Conservation (phyloP, 2,113 vertebrate species). For the Otis tarda region DNA sequence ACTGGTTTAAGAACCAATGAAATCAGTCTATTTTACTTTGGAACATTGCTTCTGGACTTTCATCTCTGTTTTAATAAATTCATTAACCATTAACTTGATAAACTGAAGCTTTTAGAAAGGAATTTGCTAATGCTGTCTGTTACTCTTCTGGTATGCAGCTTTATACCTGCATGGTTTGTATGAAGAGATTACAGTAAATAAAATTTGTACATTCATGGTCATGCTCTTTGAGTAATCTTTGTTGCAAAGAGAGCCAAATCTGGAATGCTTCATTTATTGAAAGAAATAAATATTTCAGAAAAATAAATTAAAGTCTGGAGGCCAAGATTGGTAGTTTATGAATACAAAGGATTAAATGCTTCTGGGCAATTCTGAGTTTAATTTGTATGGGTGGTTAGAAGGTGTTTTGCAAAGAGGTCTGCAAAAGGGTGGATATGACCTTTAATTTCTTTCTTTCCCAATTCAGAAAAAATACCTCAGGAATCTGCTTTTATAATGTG, state of each 20-base stretch:
- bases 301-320: conserved; percentile 1
- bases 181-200: not conserved
- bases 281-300: conserved; percentile 21
- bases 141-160: not conserved
- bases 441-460: not conserved
- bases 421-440: not conserved
- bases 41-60: not conserved
- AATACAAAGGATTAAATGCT: not conserved
- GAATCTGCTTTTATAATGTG: not conserved
- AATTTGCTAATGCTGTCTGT: not conserved
- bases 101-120: not conserved
- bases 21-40: not conserved
- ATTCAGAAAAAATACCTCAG: not conserved
- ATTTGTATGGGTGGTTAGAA: not conserved
- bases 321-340: not conserved
- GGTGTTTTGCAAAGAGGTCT: not conserved
- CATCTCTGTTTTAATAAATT: not conserved
- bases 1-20: not conserved
- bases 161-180: not conserved
- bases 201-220: not conserved
- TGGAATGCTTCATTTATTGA: not conserved
- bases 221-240: not conserved
- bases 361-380: not conserved
- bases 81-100: not conserved
- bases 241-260: not conserved